Evolutionary conservation across 2,113 vertebrate genomes (phyloP).

Genomic region (Procavia capensis): DNA sequence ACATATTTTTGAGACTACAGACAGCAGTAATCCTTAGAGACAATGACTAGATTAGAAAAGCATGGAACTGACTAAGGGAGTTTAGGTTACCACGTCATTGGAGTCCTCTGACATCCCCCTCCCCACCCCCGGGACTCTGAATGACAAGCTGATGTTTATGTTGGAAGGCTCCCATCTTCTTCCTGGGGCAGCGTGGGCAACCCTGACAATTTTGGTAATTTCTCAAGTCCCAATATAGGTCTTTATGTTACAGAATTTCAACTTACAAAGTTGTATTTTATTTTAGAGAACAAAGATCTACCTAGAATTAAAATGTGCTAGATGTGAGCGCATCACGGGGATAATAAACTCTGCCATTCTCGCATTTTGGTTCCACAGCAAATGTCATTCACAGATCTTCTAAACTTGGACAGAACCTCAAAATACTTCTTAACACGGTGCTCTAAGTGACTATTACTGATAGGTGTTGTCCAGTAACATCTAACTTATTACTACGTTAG

Average conservation of each 20-base stretch:
- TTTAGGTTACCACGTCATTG: neutral
- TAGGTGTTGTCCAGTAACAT: constrained; percentile 9
- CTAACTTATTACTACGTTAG: neutral
- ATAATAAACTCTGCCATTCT: neutral
- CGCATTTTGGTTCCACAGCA: neutral
- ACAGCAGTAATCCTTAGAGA: neutral
- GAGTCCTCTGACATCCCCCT: neutral
- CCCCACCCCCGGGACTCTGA: neutral
- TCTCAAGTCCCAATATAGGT: neutral
- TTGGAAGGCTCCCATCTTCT: neutral
- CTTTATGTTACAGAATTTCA: constrained; percentile 41
- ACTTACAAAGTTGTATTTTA: neutral
- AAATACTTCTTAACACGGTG: neutral
- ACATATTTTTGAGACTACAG: neutral
- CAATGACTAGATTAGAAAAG: neutral
- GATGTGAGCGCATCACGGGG: neutral
- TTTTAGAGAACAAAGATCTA: neutral
- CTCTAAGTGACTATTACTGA: neutral
- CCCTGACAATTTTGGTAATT: neutral
- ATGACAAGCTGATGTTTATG: constrained; percentile 17
- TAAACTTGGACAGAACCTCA: neutral
- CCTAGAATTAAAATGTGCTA: neutral
- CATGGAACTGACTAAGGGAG: neutral
- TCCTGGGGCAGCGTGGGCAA: neutral
- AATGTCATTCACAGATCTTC: neutral